Evolutionary conservation across 2,888 invertebrate species (phyloP).

Genomic region (Epicampocera succincta): DNA sequence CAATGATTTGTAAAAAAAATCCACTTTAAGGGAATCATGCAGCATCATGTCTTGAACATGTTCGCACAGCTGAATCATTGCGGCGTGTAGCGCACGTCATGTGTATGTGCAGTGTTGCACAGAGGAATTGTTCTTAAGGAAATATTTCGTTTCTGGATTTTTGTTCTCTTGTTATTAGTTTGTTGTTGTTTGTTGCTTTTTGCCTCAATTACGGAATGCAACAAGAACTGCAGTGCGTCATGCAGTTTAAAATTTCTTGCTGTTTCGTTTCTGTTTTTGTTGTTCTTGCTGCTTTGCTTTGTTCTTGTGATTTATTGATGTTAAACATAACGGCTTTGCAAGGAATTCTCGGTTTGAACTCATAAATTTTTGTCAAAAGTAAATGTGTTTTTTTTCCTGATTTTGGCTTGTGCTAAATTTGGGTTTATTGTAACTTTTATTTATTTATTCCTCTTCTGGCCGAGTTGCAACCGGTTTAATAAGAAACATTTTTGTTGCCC

Average conservation of each 20-base stretch:
- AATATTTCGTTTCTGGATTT: neutral
- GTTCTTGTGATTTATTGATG: constrained; percentile 65
- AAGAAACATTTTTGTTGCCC: constrained; percentile 7
- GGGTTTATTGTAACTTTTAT: constrained; percentile 24
- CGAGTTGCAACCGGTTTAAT: constrained; percentile 35
- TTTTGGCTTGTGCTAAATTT: constrained; percentile 5
- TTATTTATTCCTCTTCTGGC: constrained; percentile 14
- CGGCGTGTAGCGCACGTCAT: neutral
- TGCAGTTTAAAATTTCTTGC: neutral
- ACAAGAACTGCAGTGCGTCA: constrained; percentile 35
- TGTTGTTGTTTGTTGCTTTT: constrained; percentile 22
- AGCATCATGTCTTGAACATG: constrained; percentile 14
- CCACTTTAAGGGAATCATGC: constrained; percentile 5
- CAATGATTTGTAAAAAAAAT: constrained; percentile 6
- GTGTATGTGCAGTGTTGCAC: neutral
- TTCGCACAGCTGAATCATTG: constrained; percentile 13
- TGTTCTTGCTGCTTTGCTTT: neutral
- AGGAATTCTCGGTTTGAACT: constrained; percentile 35
- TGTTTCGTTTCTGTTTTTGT: neutral
- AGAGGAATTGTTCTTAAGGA: constrained; percentile 5
- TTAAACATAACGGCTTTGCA: constrained; percentile 63
- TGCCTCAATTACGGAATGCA: neutral
- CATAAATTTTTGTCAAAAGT: constrained; percentile 9
- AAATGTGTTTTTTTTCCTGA: neutral
- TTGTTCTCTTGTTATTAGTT: neutral